phyloP scores from a whole-genome alignment of 1,140 invertebrate genomes.

The Lutraria rhynchaena region DNA sequence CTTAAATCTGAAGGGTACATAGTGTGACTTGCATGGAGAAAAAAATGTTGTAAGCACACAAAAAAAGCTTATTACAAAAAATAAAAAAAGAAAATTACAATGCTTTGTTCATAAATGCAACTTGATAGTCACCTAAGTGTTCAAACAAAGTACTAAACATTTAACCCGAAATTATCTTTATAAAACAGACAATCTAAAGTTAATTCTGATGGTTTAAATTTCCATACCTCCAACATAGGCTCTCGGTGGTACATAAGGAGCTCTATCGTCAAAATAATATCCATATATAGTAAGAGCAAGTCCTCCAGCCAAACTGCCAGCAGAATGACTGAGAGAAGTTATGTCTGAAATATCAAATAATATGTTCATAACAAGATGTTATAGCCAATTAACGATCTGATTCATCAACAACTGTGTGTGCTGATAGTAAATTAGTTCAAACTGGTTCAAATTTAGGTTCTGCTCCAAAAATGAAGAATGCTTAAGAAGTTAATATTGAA shows the following conservation, averaged over 20 bases:
- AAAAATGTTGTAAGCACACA: not conserved
- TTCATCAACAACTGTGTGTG: not conserved
- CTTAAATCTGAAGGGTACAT: too few relatives aligned
- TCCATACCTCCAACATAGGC: slow-evolving; percentile 48
- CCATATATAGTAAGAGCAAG: slow-evolving; percentile 68
- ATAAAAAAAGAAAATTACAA: not conserved
- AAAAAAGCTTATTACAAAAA: not conserved
- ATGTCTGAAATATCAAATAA: slow-evolving; percentile 64
- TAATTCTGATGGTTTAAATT: not conserved
- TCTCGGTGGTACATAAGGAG: slow-evolving; percentile 28
- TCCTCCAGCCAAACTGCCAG: slow-evolving; percentile 70
- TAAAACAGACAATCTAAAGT: not conserved
- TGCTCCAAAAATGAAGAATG: not conserved
- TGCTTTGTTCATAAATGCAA: not conserved
- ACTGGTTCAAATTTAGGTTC: not conserved
- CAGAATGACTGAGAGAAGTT: slow-evolving; percentile 56
- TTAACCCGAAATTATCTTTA: not conserved
- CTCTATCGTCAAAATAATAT: slow-evolving; percentile 68
- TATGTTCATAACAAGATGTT: not conserved
- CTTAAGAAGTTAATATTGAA: not conserved
- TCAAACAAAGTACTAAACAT: not conserved
- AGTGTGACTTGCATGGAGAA: too few relatives aligned
- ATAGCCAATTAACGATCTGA: not conserved
- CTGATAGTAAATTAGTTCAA: not conserved
- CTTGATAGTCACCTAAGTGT: not conserved